A percentile compares a stretch with the other conserved stretches of the same genome.
Evolutionary conservation across 2,113 vertebrate species (phyloP).

Genomic region (Pedionomus torquatus): DNA sequence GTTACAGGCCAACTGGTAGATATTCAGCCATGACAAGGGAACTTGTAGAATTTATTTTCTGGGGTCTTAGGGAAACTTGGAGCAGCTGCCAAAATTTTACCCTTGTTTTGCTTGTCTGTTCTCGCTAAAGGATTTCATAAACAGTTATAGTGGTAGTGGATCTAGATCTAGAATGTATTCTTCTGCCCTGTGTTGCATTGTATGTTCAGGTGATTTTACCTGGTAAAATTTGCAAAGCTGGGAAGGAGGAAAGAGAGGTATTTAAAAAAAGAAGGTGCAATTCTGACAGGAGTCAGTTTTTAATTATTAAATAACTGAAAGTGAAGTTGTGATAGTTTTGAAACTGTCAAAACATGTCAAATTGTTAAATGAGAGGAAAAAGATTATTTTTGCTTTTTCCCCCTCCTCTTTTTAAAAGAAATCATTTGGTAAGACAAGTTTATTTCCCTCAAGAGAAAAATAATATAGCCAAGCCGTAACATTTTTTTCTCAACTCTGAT

Average conservation of each 20-base stretch:
- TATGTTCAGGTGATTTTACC: neutral
- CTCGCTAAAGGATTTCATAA: neutral
- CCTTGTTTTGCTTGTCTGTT: neutral
- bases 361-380: neutral
- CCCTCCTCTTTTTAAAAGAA: neutral
- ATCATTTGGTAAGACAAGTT: neutral
- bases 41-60: neutral
- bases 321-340: neutral
- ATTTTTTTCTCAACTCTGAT: neutral
- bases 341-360: conserved; percentile 14
- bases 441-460: conserved; percentile 36
- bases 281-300: conserved; percentile 3
- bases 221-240: neutral
- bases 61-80: neutral
- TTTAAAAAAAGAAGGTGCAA: neutral
- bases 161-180: neutral
- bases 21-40: neutral
- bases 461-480: neutral
- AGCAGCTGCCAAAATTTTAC: neutral
- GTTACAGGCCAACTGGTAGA: neutral
- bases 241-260: neutral
- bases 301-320: conserved; percentile 18
- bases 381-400: neutral
- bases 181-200: neutral
- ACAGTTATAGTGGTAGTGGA: neutral